Percentiles rank a stretch among this genome's conserved stretches.
These are phyloP conservation scores for Trididemnum clinides DNA, from an alignment of 23 tunicate species.

Conservation along the genomic window DNA sequence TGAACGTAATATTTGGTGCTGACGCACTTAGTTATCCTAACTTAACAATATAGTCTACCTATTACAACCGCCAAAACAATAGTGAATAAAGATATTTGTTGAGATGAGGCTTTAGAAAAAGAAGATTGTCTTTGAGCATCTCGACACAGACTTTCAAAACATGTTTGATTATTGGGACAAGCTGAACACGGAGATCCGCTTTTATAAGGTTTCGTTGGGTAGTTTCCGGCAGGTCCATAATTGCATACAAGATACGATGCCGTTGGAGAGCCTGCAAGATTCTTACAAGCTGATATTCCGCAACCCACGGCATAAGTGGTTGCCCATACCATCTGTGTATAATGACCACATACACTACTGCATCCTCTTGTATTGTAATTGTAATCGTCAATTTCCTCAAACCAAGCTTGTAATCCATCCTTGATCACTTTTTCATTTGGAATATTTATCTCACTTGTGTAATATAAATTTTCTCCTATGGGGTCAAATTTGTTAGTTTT, in stretches of 20 bases:
- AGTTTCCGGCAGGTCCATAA: constrained; percentile 8
- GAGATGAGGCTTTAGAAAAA: too few relatives aligned
- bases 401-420: not conserved
- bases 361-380: not conserved
- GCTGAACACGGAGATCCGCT: not conserved
- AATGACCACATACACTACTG: not conserved
- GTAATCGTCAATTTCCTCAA: not conserved
- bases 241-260: not conserved
- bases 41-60: too few relatives aligned
- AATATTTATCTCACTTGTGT: not conserved
- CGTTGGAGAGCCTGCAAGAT: not conserved
- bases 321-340: constrained; percentile 25
- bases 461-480: not conserved
- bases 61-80: too few relatives aligned
- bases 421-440: not conserved
- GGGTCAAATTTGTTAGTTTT: not conserved
- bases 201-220: not conserved
- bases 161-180: not conserved
- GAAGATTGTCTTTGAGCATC: too few relatives aligned
- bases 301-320: constrained; percentile 14
- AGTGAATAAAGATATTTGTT: too few relatives aligned
- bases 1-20: too few relatives aligned
- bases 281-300: not conserved
- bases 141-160: not conserved
- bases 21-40: too few relatives aligned